A percentile compares a stretch with the other conserved stretches of the same genome.
Evolutionary conservation across 2,113 vertebrate species (phyloP).

Genomic region (Poeciliopsis prolifica): DNA sequence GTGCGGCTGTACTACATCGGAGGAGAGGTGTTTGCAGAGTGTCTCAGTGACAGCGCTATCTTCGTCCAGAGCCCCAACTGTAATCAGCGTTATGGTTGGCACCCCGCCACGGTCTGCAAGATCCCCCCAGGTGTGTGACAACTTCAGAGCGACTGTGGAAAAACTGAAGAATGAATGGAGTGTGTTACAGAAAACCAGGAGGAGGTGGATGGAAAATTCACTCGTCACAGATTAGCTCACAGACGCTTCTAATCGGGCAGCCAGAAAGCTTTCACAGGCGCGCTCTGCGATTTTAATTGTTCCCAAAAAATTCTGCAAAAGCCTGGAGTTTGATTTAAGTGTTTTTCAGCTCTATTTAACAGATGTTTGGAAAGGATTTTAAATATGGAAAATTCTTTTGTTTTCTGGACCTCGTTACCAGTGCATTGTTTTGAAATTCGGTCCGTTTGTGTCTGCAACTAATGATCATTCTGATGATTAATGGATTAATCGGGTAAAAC

Average conservation of each 20-base stretch:
- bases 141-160: background rate
- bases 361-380: no score
- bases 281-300: background rate
- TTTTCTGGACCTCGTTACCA: no score
- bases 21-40: slow-evolving; percentile 97
- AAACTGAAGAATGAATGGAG: background rate
- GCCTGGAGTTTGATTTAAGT: no score
- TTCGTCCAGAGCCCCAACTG: slow-evolving; percentile 99
- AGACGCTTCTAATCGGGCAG: background rate
- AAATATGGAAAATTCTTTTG: no score
- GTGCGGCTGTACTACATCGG: slow-evolving; percentile 98
- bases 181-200: background rate
- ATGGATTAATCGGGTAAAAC: no score
- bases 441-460: no score
- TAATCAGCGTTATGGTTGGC: slow-evolving; percentile 99
- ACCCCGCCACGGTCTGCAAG: slow-evolving; percentile 98
- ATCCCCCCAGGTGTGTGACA: slow-evolving; percentile 91
- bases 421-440: no score
- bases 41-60: slow-evolving; percentile 98
- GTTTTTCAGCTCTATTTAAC: no score
- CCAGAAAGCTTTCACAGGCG: background rate
- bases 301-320: background rate
- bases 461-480: no score
- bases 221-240: no score
- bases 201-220: background rate